Evolutionary conservation across 2,888 invertebrate species (phyloP).

Genomic region (Neoaliturus tenellus): DNA sequence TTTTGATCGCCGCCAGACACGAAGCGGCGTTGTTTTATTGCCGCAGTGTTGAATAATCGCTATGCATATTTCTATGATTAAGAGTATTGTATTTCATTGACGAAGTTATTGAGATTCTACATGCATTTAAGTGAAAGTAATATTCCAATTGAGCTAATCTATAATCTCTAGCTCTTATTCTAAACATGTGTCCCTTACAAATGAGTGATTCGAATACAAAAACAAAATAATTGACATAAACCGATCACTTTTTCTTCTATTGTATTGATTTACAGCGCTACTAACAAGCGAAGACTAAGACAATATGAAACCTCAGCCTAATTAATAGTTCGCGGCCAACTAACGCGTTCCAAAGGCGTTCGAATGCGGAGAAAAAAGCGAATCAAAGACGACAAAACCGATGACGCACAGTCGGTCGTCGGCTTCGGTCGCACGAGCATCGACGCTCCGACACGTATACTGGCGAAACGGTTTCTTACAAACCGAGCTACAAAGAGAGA

Average conservation of each 20-base stretch:
- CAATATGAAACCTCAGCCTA: background rate
- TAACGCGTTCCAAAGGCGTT: constrained; percentile 21
- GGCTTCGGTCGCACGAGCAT: background rate
- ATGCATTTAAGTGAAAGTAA: no score
- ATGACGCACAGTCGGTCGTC: constrained; percentile 24
- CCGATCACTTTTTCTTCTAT: background rate
- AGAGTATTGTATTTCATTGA: no score
- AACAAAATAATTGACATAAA: no score
- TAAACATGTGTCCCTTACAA: no score
- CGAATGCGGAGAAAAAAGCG: background rate
- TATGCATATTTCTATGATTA: no score
- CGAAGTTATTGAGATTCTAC: no score
- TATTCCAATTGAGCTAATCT: no score
- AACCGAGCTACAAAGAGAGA: constrained; percentile 29
- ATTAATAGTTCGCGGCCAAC: constrained; percentile 26
- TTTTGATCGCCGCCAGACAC: constrained; percentile 14
- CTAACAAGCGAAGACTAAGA: constrained; percentile 4
- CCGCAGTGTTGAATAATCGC: no score
- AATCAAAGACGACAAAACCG: constrained; percentile 34
- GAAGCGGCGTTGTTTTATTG: background rate
- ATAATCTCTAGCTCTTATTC: no score
- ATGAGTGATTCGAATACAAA: no score
- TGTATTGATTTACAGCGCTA: background rate
- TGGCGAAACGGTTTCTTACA: constrained; percentile 38
- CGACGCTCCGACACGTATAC: constrained; percentile 12